These are phyloP conservation scores for Platyscapa corneri DNA, from an alignment of 1,140 invertebrate species.

Conservation along the genomic window DNA sequence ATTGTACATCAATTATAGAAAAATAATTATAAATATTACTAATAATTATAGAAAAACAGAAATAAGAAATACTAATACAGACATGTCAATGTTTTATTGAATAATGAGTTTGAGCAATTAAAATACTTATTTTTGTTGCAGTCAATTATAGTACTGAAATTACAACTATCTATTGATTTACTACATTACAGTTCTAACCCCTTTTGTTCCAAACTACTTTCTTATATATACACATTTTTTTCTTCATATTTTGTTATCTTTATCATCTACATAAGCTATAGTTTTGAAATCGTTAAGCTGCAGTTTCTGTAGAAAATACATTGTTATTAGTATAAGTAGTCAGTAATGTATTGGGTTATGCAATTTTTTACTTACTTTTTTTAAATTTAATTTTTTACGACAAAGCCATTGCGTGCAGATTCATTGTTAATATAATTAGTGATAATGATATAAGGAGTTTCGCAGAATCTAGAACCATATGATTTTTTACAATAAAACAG, in stretches of 20 bases:
- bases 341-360: background rate
- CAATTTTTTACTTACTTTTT: background rate
- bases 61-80: background rate
- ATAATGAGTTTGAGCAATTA: background rate
- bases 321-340: constrained; percentile 14
- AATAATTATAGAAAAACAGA: background rate
- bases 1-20: too few species aligned
- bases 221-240: background rate
- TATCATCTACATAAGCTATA: background rate
- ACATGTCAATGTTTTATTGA: background rate
- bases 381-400: background rate
- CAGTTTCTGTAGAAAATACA: background rate
- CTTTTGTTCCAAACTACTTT: background rate
- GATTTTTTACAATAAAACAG: too few species aligned
- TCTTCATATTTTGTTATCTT: background rate
- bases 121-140: background rate
- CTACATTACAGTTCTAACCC: background rate
- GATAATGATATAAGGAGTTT: too few species aligned
- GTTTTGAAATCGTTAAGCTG: background rate
- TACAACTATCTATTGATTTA: too few species aligned
- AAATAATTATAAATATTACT: too few species aligned
- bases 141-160: background rate
- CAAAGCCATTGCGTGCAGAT: background rate
- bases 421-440: too few species aligned
- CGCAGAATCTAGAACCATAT: too few species aligned